Conservation (phyloP, 2,113 vertebrate genomes). For the Scytalopus superciliaris region DNA sequence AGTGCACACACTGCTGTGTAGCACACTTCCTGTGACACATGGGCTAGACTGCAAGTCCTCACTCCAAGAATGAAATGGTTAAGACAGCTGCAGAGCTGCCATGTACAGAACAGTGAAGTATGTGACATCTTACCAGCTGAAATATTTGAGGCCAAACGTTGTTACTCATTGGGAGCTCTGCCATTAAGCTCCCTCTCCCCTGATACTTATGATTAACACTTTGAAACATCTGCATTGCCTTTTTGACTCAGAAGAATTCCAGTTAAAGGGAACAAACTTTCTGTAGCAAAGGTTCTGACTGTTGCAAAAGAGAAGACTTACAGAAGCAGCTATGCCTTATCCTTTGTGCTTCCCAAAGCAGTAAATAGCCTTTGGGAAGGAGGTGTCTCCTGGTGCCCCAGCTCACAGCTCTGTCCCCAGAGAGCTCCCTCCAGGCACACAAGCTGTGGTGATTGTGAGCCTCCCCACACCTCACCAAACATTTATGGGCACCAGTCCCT, state of each 20-base stretch:
- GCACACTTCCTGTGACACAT: neutral
- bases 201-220: constrained; percentile 50
- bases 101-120: neutral
- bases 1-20: neutral
- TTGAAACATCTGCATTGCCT: constrained; percentile 17
- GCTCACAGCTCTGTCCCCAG: neutral
- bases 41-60: neutral
- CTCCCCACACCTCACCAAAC: fast-evolving
- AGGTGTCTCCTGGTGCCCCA: neutral
- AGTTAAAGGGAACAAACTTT: neutral
- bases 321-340: neutral
- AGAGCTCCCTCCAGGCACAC: neutral
- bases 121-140: neutral
- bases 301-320: neutral
- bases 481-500: fast-evolving
- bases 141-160: constrained; percentile 16
- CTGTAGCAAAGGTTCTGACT: neutral
- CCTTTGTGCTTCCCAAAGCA: neutral
- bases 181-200: neutral
- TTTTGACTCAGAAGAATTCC: constrained; percentile 37
- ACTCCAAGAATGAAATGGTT: neutral
- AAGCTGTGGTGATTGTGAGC: fast-evolving
- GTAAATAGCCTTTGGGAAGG: neutral
- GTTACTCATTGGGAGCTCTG: constrained; percentile 26
- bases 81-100: neutral